Conservation (phyloP, 2,113 vertebrate genomes). For the Eudyptes chrysolophus region DNA sequence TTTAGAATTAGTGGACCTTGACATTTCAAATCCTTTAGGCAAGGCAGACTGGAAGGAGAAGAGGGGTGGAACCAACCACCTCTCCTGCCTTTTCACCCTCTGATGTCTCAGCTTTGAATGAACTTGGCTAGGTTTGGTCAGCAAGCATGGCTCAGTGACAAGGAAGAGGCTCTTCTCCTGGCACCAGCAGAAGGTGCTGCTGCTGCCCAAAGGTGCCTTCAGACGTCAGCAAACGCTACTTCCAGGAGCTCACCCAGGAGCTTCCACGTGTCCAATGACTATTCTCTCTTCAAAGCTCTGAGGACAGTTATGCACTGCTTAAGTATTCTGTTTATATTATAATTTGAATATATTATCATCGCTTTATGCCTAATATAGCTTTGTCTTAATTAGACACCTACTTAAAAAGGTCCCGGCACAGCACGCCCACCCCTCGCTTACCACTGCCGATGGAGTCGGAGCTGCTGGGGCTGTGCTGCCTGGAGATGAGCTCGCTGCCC, state of each 20-base stretch:
- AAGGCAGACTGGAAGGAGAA: background rate
- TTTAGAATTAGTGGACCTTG: background rate
- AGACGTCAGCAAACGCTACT: fast-evolving
- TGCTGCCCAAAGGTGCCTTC: background rate
- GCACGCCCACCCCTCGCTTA: slow-evolving; percentile 46
- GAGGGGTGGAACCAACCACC: background rate
- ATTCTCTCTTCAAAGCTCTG: background rate
- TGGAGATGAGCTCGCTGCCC: slow-evolving; percentile 73
- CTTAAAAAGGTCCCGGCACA: background rate
- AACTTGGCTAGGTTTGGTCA: background rate
- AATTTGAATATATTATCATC: background rate
- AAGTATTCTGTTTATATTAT: background rate
- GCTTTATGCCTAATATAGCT: background rate
- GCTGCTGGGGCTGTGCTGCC: slow-evolving; percentile 90
- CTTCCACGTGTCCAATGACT: fast-evolving
- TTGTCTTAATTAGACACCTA: no score
- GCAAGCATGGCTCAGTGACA: background rate
- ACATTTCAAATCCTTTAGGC: background rate
- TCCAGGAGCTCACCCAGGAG: background rate
- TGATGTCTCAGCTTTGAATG: background rate
- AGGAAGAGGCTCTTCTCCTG: background rate
- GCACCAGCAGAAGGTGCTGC: background rate
- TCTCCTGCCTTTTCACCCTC: background rate
- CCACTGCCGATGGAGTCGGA: slow-evolving; percentile 81
- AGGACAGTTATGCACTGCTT: background rate